Base-by-base conservation (phyloP, 2,797 vertebrate genomes). In the Protonibea diacanthus region DNA sequence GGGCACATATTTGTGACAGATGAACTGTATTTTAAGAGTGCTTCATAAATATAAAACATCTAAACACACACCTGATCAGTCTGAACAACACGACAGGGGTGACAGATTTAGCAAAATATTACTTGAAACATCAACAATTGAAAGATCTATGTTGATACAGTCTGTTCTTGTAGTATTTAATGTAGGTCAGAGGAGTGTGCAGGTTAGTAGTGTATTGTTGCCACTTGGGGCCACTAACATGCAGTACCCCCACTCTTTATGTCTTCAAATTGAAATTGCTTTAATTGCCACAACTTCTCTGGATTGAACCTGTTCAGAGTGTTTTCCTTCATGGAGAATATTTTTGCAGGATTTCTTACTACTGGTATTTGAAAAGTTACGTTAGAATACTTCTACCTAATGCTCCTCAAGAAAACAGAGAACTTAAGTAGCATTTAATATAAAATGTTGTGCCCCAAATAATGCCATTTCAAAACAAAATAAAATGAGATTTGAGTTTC, bases 151-250 rank as follows among this genome's bases (percentile, higher is more conserved):
- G 42, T 14, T 44, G 11, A 49, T 21, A 12, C 42, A 38, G 14
- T 57, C 17, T 47, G 13, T 14, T 44, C 13, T 4, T 44, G 13
- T 14, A 44, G 12, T 44, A 12, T 53, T 17, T 38, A 38, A 11
- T 42, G 6, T 60, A 49, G 51, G 8, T 61, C 27, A 66, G 44
- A 61, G 55, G 44, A 38, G 4, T 48, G 42, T 55, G 6, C 18
- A 56, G 52, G 63, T 63, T 25, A 29, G 56, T 42, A 74, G 6
- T 5, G 0, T 27, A 12, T 60, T 20, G 23, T 64, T 42, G 33
- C 55, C 79, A 61, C 47, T 45, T 51, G 63, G 17, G 47, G 79
- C 21, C 5, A 15, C 67, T 27, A 72, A 73, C 55, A 52, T 47
- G 55, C 68, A 73, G 63, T 45, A 72, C 53, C 49, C 59, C 1